These are phyloP conservation scores for Cataglyphis hispanica DNA, from an alignment of 1,140 invertebrate genomes.

Conservation along the genomic window DNA sequence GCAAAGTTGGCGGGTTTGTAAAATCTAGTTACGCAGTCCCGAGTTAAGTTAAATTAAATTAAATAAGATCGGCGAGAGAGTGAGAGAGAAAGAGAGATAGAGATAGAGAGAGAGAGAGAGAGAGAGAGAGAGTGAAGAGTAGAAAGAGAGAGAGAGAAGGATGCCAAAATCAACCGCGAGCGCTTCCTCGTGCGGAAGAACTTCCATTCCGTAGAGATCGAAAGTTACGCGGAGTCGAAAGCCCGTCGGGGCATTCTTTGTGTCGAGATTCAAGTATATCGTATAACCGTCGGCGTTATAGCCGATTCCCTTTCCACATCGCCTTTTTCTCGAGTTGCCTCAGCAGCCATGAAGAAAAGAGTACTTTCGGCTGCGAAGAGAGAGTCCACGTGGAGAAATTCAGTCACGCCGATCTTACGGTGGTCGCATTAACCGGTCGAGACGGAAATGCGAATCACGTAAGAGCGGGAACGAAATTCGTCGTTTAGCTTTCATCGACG, in stretches of 20 bases:
- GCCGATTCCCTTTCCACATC: slow-evolving; percentile 63
- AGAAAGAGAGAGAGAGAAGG: neutral
- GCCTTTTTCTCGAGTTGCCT: slow-evolving; percentile 4
- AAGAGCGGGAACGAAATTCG: slow-evolving; percentile 65
- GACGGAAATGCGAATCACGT: slow-evolving; percentile 70
- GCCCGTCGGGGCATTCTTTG: slow-evolving; percentile 64
- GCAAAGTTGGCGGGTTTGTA: slow-evolving; percentile 58
- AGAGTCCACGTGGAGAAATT: neutral
- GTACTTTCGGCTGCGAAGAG: neutral
- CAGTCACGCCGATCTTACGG: slow-evolving; percentile 52
- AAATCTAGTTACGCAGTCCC: slow-evolving; percentile 62
- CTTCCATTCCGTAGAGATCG: slow-evolving; percentile 55
- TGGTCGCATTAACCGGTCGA: slow-evolving; percentile 63
- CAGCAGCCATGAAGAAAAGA: neutral
- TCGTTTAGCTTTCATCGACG: slow-evolving; percentile 74
- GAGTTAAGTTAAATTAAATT: slow-evolving; percentile 63
- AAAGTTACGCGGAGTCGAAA: slow-evolving; percentile 49
- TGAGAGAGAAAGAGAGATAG: neutral
- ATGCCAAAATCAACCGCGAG: slow-evolving; percentile 63
- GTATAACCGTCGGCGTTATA: slow-evolving; percentile 68
- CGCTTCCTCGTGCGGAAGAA: slow-evolving; percentile 54
- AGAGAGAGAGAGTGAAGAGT: neutral
- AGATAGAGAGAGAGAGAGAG: neutral
- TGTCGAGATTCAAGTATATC: slow-evolving; percentile 68
- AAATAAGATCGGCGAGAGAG: slow-evolving; percentile 51